Evolutionary conservation across 2,113 vertebrate species (phyloP).

Genomic region (Phaethon lepturus): DNA sequence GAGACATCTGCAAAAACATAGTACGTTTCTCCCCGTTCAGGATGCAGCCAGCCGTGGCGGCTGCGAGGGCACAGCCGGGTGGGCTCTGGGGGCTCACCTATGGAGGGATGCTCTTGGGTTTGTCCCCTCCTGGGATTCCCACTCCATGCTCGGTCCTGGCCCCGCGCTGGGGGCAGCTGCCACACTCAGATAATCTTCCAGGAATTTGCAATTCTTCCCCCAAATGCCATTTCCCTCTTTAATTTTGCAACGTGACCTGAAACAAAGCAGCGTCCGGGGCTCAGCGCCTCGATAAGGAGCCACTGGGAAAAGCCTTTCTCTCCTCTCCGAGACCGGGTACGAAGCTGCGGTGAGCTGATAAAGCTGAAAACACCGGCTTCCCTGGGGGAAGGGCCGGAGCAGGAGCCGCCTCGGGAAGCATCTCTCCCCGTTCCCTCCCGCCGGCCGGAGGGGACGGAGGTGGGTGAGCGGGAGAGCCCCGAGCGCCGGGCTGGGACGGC

Average conservation of each 20-base stretch:
- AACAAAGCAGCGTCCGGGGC: slow-evolving; percentile 1
- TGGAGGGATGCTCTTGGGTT: not conserved
- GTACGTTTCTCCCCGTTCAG: accelerated
- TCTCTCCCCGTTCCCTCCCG: not conserved
- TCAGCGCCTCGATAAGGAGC: not conserved
- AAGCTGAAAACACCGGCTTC: not conserved
- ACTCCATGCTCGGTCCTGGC: accelerated
- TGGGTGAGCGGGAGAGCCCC: not conserved
- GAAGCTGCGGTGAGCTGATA: slow-evolving; percentile 44
- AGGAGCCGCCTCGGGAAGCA: not conserved
- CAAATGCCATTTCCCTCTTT: not conserved
- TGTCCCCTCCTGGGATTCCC: not conserved
- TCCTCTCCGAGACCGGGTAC: not conserved
- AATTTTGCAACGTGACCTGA: not conserved
- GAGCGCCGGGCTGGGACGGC: not conserved
- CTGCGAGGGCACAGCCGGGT: not conserved
- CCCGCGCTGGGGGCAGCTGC: not conserved
- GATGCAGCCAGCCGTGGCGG: not conserved
- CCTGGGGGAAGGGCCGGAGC: not conserved
- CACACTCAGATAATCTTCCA: not conserved
- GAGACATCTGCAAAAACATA: not conserved
- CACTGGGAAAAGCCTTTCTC: slow-evolving; percentile 5
- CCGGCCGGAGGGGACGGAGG: not conserved
- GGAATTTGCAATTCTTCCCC: slow-evolving; percentile 13
- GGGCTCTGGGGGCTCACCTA: not conserved